Conservation (phyloP, 2,113 vertebrate species). For the Bos taurus region ARS-UCD2.0 NC_037330.1:101705501-101706000, state of each 20-base stretch:
- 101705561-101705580: neutral
- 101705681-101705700: neutral
- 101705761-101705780: constrained; percentile 13
- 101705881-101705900: neutral
- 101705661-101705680: constrained; percentile 21
- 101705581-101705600: constrained; percentile 12
- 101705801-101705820: neutral
- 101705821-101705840: neutral
- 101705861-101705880: constrained; percentile 3
- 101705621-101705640: neutral
- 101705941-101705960: neutral
- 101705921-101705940: neutral
- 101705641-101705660: neutral
- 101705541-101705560: neutral
- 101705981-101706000: constrained; percentile 3
- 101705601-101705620: neutral
- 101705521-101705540: neutral
- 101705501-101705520: constrained; percentile 17
- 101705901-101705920: neutral
- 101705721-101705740: constrained; percentile 23
- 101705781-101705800: neutral
- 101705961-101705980: constrained; percentile 11
- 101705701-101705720: neutral
- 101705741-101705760: neutral
- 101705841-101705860: neutral